Evolutionary conservation across 2,888 invertebrate species (phyloP), one percentile per base, ranked within the genome.

Genomic region (Chorisops tibialis): DNA sequence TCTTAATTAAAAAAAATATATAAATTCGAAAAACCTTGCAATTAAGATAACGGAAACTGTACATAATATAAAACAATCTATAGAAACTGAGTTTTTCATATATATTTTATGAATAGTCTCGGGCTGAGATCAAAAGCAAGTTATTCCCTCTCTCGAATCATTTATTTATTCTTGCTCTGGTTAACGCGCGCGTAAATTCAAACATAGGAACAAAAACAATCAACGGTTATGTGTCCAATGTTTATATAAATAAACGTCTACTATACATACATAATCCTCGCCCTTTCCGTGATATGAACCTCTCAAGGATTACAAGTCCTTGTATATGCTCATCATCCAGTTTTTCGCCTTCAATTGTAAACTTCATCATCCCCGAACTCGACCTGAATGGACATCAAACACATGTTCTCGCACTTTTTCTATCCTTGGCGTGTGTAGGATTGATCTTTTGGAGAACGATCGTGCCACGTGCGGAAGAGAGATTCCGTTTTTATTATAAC

Each of bases 31-130:
- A 38, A 38, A 19, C 38, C 39, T 14, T 52, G 38, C 56, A 56
- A 56, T 56, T 56, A 56, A 56, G 56, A 56, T 56, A 56, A 56
- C 56, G 56, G 56, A 56, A n/a, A 12, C 12, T n/a, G n/a, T 30
- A 30, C 30, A 30, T 9, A 2, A 30, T 30, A 5, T 30, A 30
- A 30, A 30, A 9, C 30, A 9, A 7, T 30, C 1, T 30, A 30
- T 30, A 30, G 30, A 30, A 5, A 30, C 7, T 30, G 7, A 30
- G 30, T 30, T 9, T 9, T 30, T 2, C 30, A n/a, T n/a, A 30
- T 30, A 5, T 7, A 30, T 30, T 30, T 30, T 30, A 30, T 30
- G 30, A 30, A 30, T 30, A 7, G 30, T 9, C 7, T 7, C 30
- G 30, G 9, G 30, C 7, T 7, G 30, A 7, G 30, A 30, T 30